Evolutionary conservation across 2,113 vertebrate species (phyloP), one percentile per base, ranked within the genome.

Genomic region (Siphamia tubifer): DNA sequence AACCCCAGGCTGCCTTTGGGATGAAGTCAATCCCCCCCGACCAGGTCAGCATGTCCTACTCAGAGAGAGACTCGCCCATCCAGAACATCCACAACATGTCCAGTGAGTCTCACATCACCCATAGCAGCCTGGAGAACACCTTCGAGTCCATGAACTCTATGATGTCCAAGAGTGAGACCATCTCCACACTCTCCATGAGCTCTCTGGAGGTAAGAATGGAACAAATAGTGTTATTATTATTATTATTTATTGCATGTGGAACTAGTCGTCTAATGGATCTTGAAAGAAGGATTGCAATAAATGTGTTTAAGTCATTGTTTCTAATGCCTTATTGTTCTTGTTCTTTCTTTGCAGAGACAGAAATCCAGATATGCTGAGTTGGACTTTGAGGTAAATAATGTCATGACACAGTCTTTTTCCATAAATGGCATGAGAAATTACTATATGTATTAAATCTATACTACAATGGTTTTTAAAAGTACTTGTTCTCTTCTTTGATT

Each of bases 351-450:
- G 35, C 94, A 99, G 98, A 94, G 98, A 84, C 91, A 98, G 91
- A 99, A 99, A 85, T 99, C 98, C 0, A 95, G 98, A 58, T 99
- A 99, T 0, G 97, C 97, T 45, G 98, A 99, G 74, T 90, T 99
- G 86, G 98, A 99, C 92, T 99, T 99, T 76, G 98, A 99, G 96
- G 98, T 99, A 89, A 91, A 90, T 90, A 68, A 39, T 8, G 0
- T 43, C 69, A 40, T 1, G 2, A 53, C 31, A 6, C 8, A 28
- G 2, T 38, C 11, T 49, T 2, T 21, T 44, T 8, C 25, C 16
- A 39, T 2, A 34, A 58, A 55, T 34, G 0, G 7, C 10, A 12
- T 16, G 3, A 25, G 0, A 11, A n/a, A n/a, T n/a, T n/a, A n/a
- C n/a, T 2, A 30, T 54, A 6, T 1, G n/a, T 48, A 32, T 48